Conservation (phyloP, 1,140 invertebrate species). For the Daktulosphaira vitifoliae region DNA sequence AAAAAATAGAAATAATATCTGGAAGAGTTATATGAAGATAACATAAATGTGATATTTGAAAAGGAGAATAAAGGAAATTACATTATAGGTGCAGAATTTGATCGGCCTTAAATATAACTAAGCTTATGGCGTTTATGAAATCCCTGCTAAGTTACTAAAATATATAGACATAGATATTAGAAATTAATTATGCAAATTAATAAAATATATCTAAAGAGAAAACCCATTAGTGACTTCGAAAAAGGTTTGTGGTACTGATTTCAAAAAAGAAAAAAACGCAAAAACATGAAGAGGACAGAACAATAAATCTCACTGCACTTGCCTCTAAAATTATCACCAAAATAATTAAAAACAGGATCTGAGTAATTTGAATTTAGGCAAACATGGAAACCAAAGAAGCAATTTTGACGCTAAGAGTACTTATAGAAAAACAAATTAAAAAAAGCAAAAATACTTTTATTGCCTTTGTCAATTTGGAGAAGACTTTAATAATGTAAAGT, state of each 20-base stretch:
- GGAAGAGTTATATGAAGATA: neutral
- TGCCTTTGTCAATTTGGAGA: neutral
- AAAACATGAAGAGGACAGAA: constrained; percentile 1
- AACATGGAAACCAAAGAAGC: neutral
- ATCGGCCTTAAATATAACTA: too few species aligned
- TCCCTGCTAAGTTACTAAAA: too few species aligned
- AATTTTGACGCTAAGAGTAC: neutral
- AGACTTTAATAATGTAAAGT: constrained; percentile 4
- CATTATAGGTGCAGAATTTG: neutral
- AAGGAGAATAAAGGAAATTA: constrained; percentile 35
- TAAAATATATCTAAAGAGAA: constrained; percentile 31
- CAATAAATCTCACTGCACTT: constrained; percentile 11
- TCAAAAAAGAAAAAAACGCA: constrained; percentile 17
- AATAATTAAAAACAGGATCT: constrained; percentile 6
- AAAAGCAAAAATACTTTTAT: neutral
- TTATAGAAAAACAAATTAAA: neutral
- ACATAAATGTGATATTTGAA: constrained; percentile 33
- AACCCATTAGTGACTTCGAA: constrained; percentile 31
- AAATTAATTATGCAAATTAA: constrained; percentile 20
- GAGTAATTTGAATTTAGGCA: neutral
- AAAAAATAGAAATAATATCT: constrained; percentile 14
- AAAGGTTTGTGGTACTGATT: constrained; percentile 18
- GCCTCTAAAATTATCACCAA: constrained; percentile 16
- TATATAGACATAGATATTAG: too few species aligned
- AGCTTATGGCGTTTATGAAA: too few species aligned